phyloP scores from a whole-genome alignment of 2,888 invertebrate genomes.

The Osedax fenrisi region DNA sequence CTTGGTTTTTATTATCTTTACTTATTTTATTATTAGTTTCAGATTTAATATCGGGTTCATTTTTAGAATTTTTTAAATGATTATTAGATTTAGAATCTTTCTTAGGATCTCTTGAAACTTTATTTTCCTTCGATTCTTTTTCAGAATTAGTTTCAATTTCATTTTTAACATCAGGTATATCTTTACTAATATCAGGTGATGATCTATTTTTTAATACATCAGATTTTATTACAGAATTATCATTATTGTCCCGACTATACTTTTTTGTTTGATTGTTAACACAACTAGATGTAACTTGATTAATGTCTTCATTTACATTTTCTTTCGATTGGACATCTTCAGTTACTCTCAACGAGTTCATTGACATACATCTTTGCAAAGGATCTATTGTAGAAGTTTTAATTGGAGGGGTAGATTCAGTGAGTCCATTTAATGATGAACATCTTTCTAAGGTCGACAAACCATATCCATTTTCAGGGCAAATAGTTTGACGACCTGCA shows the following conservation, averaged over 20 bases:
- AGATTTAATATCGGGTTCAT: not conserved
- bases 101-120: not conserved
- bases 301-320: no score
- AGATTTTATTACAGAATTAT: constrained; percentile 3
- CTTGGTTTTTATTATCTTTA: not conserved
- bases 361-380: not conserved
- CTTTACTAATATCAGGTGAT: not conserved
- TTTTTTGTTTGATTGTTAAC: not conserved
- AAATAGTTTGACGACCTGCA: not conserved
- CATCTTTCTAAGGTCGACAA: not conserved
- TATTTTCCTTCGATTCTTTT: not conserved
- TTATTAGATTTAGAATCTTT: not conserved
- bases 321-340: no score
- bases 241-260: not conserved
- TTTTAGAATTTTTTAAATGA: not conserved
- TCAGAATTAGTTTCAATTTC: no score
- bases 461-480: not conserved
- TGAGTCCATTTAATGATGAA: no score
- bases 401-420: not conserved
- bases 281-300: no score
- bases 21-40: not conserved
- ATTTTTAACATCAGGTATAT: no score
- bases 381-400: not conserved
- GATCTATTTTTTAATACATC: not conserved
- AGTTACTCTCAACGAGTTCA: no score